phyloP scores from a whole-genome alignment of 2,888 invertebrate species.

The Ptychoptera albimana region DNA sequence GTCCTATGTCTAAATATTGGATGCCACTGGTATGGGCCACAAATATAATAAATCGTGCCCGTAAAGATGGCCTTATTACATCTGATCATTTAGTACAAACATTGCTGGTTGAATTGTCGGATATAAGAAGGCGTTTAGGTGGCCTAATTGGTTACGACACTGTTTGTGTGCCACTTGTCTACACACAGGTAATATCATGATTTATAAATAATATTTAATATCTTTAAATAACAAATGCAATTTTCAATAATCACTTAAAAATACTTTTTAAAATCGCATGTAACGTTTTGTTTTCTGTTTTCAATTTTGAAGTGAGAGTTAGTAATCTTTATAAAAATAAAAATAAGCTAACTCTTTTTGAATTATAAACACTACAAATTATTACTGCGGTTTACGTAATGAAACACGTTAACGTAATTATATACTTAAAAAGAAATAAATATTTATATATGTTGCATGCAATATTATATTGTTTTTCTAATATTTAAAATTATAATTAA shows the following conservation, averaged over 20 bases:
- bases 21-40: constrained; percentile 90
- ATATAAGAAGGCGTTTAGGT: constrained; percentile 69
- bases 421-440: no score
- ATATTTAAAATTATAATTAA: no score
- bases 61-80: constrained; percentile 67
- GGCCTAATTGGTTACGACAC: constrained; percentile 81
- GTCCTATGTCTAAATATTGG: constrained; percentile 85
- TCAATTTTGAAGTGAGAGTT: not conserved
- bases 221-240: not conserved
- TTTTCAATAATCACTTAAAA: no score
- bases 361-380: no score
- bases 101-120: constrained; percentile 72
- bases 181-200: constrained; percentile 57
- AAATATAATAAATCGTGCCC: constrained; percentile 74
- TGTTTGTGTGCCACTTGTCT: constrained; percentile 81
- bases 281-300: not conserved
- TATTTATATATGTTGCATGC: no score
- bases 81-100: constrained; percentile 90
- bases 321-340: no score
- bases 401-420: no score
- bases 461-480: no score
- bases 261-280: no score
- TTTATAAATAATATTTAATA: not conserved
- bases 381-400: no score
- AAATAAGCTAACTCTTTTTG: no score